Evolutionary conservation across 2,113 vertebrate species (phyloP), one percentile per base, ranked within the genome.

Genomic region (Leucosticte australis): DNA sequence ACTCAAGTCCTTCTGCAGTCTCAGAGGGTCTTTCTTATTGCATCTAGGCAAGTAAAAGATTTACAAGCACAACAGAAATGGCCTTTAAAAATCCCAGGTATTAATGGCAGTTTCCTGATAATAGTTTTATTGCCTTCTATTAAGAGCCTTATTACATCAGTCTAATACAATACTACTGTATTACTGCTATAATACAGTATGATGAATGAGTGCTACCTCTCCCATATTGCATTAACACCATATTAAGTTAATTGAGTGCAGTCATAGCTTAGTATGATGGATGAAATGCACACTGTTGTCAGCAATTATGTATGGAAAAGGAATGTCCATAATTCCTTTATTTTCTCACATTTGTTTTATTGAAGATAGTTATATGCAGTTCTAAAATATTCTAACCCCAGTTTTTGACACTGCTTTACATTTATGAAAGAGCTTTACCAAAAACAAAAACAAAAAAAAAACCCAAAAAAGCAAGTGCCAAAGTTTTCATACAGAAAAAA

Each of bases 181-280:
- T 90, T 95, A 76, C 39, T 91, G n/a, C 49, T 44, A 22, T 97
- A 97, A 97, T 91, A 67, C 27, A 87, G 62, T 84, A 84, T 98
- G 97, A 98, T 97, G 91, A 97, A 98, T 98, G 97, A 93, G 49
- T 55, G 74, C 44, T 71, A 71, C 84, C 63, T 81, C 75, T 96
- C 71, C 47, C 30, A 46, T 91, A 97, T 96, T 95, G n/a, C 85
- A 97, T 97, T 97, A 97, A 82, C 69, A 92, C 57, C 73, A 65
- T 82, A 95, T 97, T 96, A 97, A 95, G 83, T 76, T 92, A 92
- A 91, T 80, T 14, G 20, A 84, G 93, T 86, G 59, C 56, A 95
- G 78, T 69, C 90, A 44, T 92, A 92, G 55, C 92, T 71, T 65
- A 86, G 24, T 22, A 65, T 97, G 97, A 98, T 97, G 78, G 89